Evolutionary conservation across 2,888 invertebrate genomes (phyloP).

Genomic region (Philereme transversata): DNA sequence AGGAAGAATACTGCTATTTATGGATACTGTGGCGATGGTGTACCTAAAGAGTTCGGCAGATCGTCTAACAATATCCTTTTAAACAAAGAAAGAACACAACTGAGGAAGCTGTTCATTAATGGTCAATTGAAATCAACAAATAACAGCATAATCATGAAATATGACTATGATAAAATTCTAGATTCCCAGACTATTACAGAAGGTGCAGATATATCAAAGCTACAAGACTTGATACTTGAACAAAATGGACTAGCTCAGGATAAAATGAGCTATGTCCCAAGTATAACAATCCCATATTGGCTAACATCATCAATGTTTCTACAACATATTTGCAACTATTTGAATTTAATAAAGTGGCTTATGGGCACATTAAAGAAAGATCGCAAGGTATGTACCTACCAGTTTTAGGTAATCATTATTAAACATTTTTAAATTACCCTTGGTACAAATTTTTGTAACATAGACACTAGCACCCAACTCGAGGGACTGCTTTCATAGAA

Average conservation of each 20-base stretch:
- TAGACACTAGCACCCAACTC: too few relatives aligned
- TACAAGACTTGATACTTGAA: slow-evolving; percentile 57
- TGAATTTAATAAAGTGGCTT: slow-evolving; percentile 64
- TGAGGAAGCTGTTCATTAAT: slow-evolving; percentile 54
- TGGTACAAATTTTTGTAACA: too few relatives aligned
- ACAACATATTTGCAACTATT: slow-evolving; percentile 66
- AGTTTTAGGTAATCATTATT: not conserved
- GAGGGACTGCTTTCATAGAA: too few relatives aligned
- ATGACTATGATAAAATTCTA: slow-evolving; percentile 62
- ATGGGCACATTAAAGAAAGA: slow-evolving; percentile 49
- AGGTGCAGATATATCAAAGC: slow-evolving; percentile 52
- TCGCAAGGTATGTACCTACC: slow-evolving; percentile 56
- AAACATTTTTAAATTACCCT: too few relatives aligned
- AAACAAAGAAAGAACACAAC: slow-evolving; percentile 38
- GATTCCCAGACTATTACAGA: slow-evolving; percentile 63
- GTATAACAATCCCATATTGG: slow-evolving; percentile 52
- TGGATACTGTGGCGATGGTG: slow-evolving; percentile 50
- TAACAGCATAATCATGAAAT: slow-evolving; percentile 61
- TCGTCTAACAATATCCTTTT: slow-evolving; percentile 49
- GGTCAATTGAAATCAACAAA: slow-evolving; percentile 43
- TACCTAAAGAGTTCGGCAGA: slow-evolving; percentile 30
- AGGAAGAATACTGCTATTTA: slow-evolving; percentile 45
- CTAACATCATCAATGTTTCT: slow-evolving; percentile 67
- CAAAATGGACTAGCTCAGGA: slow-evolving; percentile 39
- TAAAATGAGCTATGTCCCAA: slow-evolving; percentile 30